Evolutionary conservation across 2,888 invertebrate species (phyloP).

Genomic region (Sphinx pinastri): DNA sequence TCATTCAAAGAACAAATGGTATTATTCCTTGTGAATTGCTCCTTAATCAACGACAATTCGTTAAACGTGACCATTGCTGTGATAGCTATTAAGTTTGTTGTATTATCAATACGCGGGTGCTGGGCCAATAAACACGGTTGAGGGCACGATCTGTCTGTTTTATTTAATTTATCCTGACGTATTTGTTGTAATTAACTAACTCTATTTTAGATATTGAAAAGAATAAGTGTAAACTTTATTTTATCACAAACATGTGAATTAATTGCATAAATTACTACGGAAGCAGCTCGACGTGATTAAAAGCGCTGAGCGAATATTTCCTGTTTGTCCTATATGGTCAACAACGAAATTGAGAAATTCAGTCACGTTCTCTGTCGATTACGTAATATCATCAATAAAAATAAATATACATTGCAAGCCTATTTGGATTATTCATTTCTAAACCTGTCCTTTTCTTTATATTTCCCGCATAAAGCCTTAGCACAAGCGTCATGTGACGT

Average conservation of each 20-base stretch:
- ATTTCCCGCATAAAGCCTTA: constrained; percentile 53
- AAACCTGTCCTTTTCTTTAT: constrained; percentile 41
- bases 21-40: constrained; percentile 5
- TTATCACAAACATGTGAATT: not conserved
- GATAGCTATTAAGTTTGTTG: constrained; percentile 72
- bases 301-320: constrained; percentile 15
- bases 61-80: constrained; percentile 63
- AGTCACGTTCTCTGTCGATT: constrained; percentile 1
- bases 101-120: constrained; percentile 61
- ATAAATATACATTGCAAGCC: not conserved
- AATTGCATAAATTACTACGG: not conserved
- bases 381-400: not conserved
- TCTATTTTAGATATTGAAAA: not conserved
- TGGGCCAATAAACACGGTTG: constrained; percentile 76
- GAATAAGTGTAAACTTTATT: not conserved
- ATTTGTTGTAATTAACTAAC: not conserved
- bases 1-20: not conserved
- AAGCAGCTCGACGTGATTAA: constrained; percentile 7
- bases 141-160: constrained; percentile 47
- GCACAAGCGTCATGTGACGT: constrained; percentile 60
- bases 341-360: not conserved
- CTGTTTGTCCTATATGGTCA: not conserved
- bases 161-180: constrained; percentile 2
- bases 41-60: constrained; percentile 18
- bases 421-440: constrained; percentile 16